Conservation (phyloP, 2,113 vertebrate genomes). For the Reinhardtius hippoglossoides region DNA sequence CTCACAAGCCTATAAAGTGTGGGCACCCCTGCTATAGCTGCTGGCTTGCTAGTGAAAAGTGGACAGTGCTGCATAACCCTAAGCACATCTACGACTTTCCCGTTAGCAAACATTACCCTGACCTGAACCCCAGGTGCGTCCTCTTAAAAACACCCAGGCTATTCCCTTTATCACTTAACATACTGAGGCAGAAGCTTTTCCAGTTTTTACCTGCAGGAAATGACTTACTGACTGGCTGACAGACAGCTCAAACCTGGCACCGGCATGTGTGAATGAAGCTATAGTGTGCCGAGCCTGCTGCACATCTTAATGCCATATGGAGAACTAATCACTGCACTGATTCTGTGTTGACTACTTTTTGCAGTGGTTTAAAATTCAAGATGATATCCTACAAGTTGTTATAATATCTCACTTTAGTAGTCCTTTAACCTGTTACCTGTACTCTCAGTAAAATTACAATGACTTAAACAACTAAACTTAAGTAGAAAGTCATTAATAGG, state of each 20-base stretch:
- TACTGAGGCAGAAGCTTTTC: constrained; percentile 47
- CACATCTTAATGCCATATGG: constrained; percentile 40
- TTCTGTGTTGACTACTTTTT: neutral
- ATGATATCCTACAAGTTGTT: neutral
- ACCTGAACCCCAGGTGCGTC: constrained; percentile 13
- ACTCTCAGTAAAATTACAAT: neutral
- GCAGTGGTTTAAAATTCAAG: neutral
- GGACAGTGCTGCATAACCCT: neutral
- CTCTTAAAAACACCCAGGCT: neutral
- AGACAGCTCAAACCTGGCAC: constrained; percentile 8
- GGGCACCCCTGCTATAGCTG: no score
- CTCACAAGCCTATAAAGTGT: no score
- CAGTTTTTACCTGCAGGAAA: constrained; percentile 63
- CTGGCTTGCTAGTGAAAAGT: neutral
- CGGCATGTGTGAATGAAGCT: constrained; percentile 24
- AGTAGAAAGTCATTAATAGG: neutral
- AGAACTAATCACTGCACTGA: constrained; percentile 43
- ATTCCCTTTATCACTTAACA: constrained; percentile 33
- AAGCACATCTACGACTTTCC: constrained; percentile 9
- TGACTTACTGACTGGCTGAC: constrained; percentile 45
- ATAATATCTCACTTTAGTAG: neutral
- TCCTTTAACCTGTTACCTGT: neutral
- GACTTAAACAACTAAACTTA: constrained; percentile 6
- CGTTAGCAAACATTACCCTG: constrained; percentile 13
- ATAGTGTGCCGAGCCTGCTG: constrained; percentile 24